Evolutionary conservation across 2,113 vertebrate genomes (phyloP), one percentile per base, ranked within the genome.

Genomic region (Alethe castanea): DNA sequence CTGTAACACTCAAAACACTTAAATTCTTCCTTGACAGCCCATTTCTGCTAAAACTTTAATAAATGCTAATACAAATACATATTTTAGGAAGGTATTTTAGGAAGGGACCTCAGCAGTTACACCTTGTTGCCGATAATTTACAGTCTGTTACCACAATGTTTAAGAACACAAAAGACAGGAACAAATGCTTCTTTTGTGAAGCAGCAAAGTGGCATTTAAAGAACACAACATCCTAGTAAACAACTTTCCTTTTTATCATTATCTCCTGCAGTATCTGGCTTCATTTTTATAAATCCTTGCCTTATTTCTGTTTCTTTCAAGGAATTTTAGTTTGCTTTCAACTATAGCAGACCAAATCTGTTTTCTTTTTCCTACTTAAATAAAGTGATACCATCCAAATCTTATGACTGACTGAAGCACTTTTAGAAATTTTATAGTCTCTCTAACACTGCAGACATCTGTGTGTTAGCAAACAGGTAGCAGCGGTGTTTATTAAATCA

Each of bases 401-500:
- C 56, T 79, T 59, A 78, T 3, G 52, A 80, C 28, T 88, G 47
- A 86, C 47, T 83, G 74, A 92, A 95, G 45, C 77, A 66, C 18
- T 90, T 90, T 45, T 70, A 61, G 81, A 56, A 86, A 73, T 73
- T 62, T 82, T 70, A 50, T 11, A 25, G 53, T 61, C 47, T 79
- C 71, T 69, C 52, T 52, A 69, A 18, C 18, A n/a, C 47, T 70
- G 65, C 84, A 85, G 88, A 70, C 20, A 33, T 70, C 42, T 67
- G 36, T 35, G 80, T 53, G 73, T 47, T 74, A 79, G 88, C 52
- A 91, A 94, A 97, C 95, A 96, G 71, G 67, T 81, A 97, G 95
- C 94, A 91, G 61, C 17, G 33, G 62, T 73, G 90, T 98, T 98
- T 98, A 97, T 96, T 97, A 98, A 98, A 98, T 96, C 92, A 93